Evolutionary conservation across 2,113 vertebrate species (phyloP), one percentile per base, ranked within the genome.

Genomic region (Plestiodon gilberti): DNA sequence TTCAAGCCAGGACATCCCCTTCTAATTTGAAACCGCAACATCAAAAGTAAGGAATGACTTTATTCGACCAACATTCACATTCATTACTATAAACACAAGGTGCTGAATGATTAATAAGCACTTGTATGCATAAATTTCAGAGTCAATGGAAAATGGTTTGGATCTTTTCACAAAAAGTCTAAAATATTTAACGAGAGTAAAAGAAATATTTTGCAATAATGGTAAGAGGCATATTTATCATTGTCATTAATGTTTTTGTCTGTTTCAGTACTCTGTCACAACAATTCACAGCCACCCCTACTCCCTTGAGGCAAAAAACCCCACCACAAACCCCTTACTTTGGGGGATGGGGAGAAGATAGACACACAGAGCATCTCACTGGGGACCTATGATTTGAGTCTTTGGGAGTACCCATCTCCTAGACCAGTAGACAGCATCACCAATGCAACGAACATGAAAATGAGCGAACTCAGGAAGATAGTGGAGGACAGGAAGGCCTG

Each of bases 81-180:
- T 87, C 57, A 6, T 81, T 92, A 77, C 67, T 90, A 67, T 22
- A 74, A 80, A 14, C 62, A 86, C 3, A 28, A 65, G 3, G 17
- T 91, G 83, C 35, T 87, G 62, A 86, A 78, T 77, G 81, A 92
- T 90, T 89, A 89, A 93, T 89, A 85, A 33, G 86, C 87, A 5
- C 87, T 84, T 76, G 81, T 17, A 2, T 64, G 33, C n/a, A 52
- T 73, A 78, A 55, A 61, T 48, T 73, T 62, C 40, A 35, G 81
- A 89, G 85, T 22, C 23, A 0, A 67, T 92, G 87, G 64, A 55
- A 93, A 89, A 89, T 79, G 69, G 71, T 75, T 77, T 33, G 38
- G 30, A 89, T 64, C 15, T 52, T 73, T 38, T 77, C 55, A 79
- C 40, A 76, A 1, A 20, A 59, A 33, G 80, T 61, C 77, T 77